Base-by-base conservation (phyloP, 2,888 invertebrate genomes). In the Campoplex capitator region DNA sequence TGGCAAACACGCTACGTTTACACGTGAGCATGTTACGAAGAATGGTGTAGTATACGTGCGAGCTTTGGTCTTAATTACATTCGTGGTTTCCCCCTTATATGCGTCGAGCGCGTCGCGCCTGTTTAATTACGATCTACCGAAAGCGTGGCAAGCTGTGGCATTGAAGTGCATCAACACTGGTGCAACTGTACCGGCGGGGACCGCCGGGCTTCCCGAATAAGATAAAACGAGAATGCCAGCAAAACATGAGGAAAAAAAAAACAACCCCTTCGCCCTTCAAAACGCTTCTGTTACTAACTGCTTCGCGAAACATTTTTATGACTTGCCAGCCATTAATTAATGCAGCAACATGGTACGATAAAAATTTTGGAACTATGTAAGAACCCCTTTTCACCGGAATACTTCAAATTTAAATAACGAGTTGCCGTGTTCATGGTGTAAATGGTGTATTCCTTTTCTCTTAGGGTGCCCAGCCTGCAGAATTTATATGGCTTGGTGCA, bases 41-140 rank as follows among this genome's bases (percentile, higher is more conserved):
- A 32, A 62, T 62, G 32, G 62, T 32, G 62, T 9, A 67, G 42
- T 77, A 71, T 51, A 70, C 71, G 80, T 65, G 84, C 88, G 84
- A 51, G 86, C 88, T 88, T 89, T 84, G 75, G 85, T 90, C 90
- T 91, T 92, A 92, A 92, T 92, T 92, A 91, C 90, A 90, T 45
- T 65, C 67, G 45, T 67, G 71, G 71, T 71, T 67, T 75, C 58
- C 54, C 62, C 45, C 73, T 38, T 48, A n/a, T 48, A n/a, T 71
- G 45, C 35, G 32, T 51, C 42, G 54, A 83, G 62, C 58, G 48
- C 68, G 74, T 84, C 62, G 75, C 74, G 84, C 56, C 73, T 74
- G 74, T 84, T 91, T 92, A 91, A 91, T 92, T 91, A 89, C 89
- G 62, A 75, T 28, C 70, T 70, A 80, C 58, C 45, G 56, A 80